These are phyloP conservation scores for Stenchaetothrips biformis DNA, from an alignment of 2,888 invertebrate species.

Conservation along the genomic window DNA sequence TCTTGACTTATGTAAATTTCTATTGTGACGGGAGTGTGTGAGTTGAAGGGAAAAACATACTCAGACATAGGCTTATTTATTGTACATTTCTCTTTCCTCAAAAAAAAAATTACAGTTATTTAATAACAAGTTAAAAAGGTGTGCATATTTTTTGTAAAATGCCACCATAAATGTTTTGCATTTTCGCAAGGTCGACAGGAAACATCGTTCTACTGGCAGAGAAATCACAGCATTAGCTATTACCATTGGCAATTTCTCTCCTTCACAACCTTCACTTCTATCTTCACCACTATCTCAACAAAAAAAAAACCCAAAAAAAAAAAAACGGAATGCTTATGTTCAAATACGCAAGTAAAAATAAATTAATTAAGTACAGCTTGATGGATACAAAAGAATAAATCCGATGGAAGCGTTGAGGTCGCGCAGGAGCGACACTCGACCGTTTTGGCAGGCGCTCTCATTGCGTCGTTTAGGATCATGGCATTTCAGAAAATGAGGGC, in stretches of 20 bases:
- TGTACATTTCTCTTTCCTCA: too few relatives aligned
- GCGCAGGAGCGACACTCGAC: too few relatives aligned
- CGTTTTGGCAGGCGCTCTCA: too few relatives aligned
- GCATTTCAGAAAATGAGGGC: too few relatives aligned
- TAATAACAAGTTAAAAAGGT: not conserved
- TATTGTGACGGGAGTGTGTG: too few relatives aligned
- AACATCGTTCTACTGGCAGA: not conserved
- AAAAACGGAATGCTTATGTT: too few relatives aligned
- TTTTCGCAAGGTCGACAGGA: not conserved
- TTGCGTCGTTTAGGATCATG: too few relatives aligned
- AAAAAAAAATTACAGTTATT: too few relatives aligned
- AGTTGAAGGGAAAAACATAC: too few relatives aligned
- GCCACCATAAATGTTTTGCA: not conserved
- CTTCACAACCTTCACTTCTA: not conserved
- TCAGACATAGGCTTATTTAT: too few relatives aligned
- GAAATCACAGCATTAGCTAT: conserved; percentile 12
- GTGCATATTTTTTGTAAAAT: not conserved
- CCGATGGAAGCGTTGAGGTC: not conserved
- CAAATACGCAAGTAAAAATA: not conserved
- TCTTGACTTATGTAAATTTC: too few relatives aligned
- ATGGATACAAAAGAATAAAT: not conserved
- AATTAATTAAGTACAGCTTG: not conserved
- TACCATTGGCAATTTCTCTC: not conserved
- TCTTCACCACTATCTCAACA: not conserved
- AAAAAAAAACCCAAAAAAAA: not conserved